A percentile compares a stretch with the other conserved stretches of the same genome.
These are phyloP conservation scores for Chydorus sphaericus DNA, from an alignment of 2,888 invertebrate genomes.

Conservation along the genomic window DNA sequence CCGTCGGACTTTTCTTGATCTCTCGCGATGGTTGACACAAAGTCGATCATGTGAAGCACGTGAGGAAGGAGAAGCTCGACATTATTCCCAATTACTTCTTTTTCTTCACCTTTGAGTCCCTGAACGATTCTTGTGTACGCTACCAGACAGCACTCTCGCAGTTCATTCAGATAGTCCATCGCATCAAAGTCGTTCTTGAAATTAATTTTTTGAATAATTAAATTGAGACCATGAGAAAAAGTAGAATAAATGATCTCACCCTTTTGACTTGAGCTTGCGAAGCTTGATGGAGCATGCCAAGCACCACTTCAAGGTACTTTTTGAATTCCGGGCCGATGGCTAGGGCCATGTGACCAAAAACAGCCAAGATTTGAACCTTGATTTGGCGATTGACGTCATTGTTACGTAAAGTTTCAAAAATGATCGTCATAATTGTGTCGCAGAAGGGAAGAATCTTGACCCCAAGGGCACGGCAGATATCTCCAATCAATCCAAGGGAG, in stretches of 20 bases:
- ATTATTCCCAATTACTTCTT: slow-evolving; percentile 44
- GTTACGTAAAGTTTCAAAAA: slow-evolving; percentile 82
- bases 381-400: slow-evolving; percentile 80
- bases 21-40: slow-evolving; percentile 68
- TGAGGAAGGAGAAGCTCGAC: slow-evolving; percentile 68
- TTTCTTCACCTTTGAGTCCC: slow-evolving; percentile 67
- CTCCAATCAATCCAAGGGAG: slow-evolving; percentile 94
- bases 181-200: slow-evolving; percentile 74
- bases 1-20: slow-evolving; percentile 76
- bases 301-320: slow-evolving; percentile 75
- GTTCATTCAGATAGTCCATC: slow-evolving; percentile 87
- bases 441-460: slow-evolving; percentile 77
- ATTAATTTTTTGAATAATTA: slow-evolving; percentile 14
- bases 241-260: slow-evolving; percentile 23
- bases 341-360: slow-evolving; percentile 93
- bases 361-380: slow-evolving; percentile 91
- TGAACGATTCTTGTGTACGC: slow-evolving; percentile 98
- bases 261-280: slow-evolving; percentile 81
- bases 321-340: slow-evolving; percentile 87
- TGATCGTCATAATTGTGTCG: slow-evolving; percentile 85
- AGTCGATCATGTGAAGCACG: slow-evolving; percentile 73
- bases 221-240: background rate
- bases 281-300: slow-evolving; percentile 70
- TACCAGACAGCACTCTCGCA: slow-evolving; percentile 88
- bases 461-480: slow-evolving; percentile 84